These are phyloP conservation scores for Nasonia giraulti DNA, from an alignment of 1,140 invertebrate species.

Conservation along the genomic window DNA sequence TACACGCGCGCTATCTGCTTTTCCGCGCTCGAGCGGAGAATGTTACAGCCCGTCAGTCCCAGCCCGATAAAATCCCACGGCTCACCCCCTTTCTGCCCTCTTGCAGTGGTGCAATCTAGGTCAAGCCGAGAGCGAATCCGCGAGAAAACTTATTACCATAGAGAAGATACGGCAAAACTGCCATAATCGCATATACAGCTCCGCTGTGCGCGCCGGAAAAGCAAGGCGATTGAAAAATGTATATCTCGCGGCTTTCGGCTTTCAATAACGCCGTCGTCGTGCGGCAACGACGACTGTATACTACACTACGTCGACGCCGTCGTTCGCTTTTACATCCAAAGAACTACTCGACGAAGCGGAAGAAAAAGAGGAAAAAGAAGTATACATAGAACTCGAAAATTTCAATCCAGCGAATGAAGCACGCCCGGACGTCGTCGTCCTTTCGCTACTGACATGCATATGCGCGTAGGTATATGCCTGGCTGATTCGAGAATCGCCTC, in stretches of 20 bases:
- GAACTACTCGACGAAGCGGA: neutral
- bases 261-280: neutral
- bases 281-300: neutral
- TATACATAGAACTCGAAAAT: neutral
- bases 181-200: neutral
- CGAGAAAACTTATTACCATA: conserved; percentile 21
- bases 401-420: conserved; percentile 12
- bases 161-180: conserved; percentile 17
- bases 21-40: neutral
- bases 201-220: neutral
- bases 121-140: neutral
- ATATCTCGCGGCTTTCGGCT: neutral
- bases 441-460: neutral
- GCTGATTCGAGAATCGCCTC: neutral
- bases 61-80: conserved; percentile 20
- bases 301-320: neutral
- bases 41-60: neutral
- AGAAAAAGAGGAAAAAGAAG: neutral
- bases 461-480: neutral
- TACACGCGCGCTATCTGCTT: neutral
- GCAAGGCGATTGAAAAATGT: neutral
- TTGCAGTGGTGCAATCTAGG: neutral
- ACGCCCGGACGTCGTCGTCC: neutral
- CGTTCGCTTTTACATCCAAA: neutral
- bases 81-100: neutral